A percentile compares a stretch with the other conserved stretches of the same genome.
Conservation (phyloP, 2,797 vertebrate species). For the Pyrrhura leucotis region DNA sequence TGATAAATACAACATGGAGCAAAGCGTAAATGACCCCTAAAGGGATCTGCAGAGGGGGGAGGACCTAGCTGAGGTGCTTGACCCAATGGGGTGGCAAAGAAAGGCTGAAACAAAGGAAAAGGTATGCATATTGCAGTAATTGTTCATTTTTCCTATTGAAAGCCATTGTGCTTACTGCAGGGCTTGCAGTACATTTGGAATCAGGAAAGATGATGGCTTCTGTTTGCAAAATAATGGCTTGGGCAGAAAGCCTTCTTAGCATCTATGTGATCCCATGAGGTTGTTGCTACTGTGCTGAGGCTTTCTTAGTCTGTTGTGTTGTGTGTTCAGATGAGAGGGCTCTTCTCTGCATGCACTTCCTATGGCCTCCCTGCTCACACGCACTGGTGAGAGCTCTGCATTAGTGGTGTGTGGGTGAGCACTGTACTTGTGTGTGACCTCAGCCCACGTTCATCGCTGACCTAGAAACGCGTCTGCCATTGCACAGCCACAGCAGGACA, state of each 20-base stretch:
- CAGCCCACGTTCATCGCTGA: neutral
- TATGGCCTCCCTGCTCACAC: accelerated
- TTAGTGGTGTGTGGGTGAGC: neutral
- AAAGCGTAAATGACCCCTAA: neutral
- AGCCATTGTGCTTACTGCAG: neutral
- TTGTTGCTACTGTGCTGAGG: neutral
- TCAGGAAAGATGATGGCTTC: accelerated
- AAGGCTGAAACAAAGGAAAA: neutral
- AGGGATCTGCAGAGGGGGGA: neutral
- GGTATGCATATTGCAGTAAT: neutral
- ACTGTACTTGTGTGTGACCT: neutral
- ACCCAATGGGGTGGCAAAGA: neutral
- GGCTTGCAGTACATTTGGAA: neutral
- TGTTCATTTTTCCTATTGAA: neutral
- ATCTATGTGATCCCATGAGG: neutral
- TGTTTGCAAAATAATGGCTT: neutral
- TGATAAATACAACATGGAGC: neutral
- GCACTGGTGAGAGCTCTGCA: accelerated
- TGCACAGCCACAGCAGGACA: conserved; percentile 25
- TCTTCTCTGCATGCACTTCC: accelerated
- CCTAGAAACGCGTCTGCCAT: conserved; percentile 2
- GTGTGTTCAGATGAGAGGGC: neutral
- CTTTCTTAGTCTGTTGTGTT: neutral
- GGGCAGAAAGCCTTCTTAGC: neutral
- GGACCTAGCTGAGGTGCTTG: neutral